Evolutionary conservation across 2,888 invertebrate genomes (phyloP).

Genomic region (Sericinus montela): DNA sequence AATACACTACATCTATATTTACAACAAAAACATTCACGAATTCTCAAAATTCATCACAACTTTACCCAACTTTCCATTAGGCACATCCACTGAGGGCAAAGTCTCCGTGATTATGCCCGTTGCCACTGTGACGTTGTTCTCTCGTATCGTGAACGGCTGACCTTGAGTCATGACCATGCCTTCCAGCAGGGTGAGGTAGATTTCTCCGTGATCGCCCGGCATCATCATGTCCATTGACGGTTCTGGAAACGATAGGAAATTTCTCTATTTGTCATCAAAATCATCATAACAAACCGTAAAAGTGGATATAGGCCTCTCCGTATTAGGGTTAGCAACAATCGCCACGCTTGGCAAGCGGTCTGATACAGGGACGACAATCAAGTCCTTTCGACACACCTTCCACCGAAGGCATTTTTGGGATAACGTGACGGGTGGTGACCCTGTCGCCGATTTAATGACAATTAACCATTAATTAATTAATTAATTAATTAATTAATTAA

Average conservation of each 20-base stretch:
- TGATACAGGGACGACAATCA: no score
- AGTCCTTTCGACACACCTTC: no score
- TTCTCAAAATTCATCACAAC: conserved; percentile 41
- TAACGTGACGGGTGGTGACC: no score
- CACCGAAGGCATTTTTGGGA: no score
- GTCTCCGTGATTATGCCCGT: conserved; percentile 91
- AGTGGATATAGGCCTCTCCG: no score
- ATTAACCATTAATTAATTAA: no score
- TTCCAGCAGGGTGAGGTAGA: conserved; percentile 84
- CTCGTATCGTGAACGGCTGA: conserved; percentile 91
- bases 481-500: no score
- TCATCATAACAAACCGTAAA: no score
- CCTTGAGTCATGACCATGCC: conserved; percentile 91
- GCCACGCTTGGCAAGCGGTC: no score
- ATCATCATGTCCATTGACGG: conserved; percentile 85
- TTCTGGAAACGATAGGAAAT: conserved; percentile 50
- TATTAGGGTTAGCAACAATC: no score
- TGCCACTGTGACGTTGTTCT: conserved; percentile 89
- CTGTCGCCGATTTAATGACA: no score
- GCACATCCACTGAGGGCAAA: conserved; percentile 78
- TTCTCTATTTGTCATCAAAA: no score
- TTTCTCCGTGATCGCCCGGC: conserved; percentile 91
- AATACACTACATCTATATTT: conserved; percentile 29
- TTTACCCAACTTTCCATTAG: conserved; percentile 64
- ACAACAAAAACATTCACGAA: conserved; percentile 13